Evolutionary conservation across 2,113 vertebrate genomes (phyloP).

Genomic region (Panthera tigris): DNA sequence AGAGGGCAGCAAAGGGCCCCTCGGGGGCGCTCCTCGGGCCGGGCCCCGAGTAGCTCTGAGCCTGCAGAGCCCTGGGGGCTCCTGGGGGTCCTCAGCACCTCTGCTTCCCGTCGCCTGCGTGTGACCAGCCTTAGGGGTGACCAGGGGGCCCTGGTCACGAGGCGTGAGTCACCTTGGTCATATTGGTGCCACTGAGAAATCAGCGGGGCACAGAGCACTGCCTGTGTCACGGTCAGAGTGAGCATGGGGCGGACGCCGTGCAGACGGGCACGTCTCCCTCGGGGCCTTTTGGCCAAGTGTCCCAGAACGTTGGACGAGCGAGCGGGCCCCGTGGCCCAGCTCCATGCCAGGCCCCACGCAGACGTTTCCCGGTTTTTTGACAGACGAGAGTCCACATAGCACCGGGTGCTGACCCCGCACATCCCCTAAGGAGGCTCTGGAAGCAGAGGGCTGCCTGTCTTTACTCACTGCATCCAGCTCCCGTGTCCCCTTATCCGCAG

Average conservation of each 20-base stretch:
- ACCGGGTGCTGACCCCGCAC: accelerated
- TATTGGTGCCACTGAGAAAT: background rate
- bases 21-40: no score
- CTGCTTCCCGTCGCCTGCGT: accelerated
- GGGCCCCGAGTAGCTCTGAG: accelerated
- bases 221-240: accelerated
- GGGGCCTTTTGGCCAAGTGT: background rate
- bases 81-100: background rate
- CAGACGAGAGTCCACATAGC: no score
- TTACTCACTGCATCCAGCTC: accelerated
- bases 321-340: background rate
- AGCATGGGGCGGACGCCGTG: accelerated
- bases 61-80: background rate
- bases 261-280: accelerated
- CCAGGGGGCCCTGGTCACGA: background rate
- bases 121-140: accelerated
- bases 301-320: accelerated
- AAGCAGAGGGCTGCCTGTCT: background rate
- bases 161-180: accelerated
- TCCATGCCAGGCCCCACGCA: accelerated
- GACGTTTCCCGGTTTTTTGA: accelerated
- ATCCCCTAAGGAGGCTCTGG: no score
- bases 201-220: accelerated
- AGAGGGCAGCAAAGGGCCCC: background rate
- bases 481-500: background rate